Percentiles rank a stretch among this genome's conserved stretches.
Evolutionary conservation across 2,888 invertebrate genomes (phyloP).

Genomic region (Bhutanitis thaidina): DNA sequence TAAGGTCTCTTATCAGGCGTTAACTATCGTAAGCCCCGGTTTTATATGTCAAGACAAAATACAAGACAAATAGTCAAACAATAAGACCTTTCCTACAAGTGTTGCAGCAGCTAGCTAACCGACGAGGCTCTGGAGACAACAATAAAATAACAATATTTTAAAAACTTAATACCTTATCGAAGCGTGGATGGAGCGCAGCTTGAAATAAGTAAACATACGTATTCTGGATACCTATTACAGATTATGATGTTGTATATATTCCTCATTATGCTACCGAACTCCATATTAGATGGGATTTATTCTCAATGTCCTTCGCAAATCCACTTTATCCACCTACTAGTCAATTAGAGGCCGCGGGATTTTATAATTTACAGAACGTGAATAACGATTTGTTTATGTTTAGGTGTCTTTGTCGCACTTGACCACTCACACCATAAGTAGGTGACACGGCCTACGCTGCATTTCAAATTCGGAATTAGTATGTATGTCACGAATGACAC

Average conservation of each 20-base stretch:
- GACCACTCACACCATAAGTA: constrained; percentile 34
- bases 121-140: too few species aligned
- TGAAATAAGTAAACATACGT: constrained; percentile 36
- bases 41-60: too few species aligned
- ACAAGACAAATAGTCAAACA: too few species aligned
- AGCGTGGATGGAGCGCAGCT: too few species aligned
- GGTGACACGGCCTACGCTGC: constrained; percentile 42
- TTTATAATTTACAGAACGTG: constrained; percentile 38
- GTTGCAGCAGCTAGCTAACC: too few species aligned
- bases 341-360: constrained; percentile 36
- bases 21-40: too few species aligned
- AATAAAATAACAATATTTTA: too few species aligned
- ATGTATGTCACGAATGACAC: constrained; percentile 38
- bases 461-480: constrained; percentile 39
- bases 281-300: constrained; percentile 14
- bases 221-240: constrained; percentile 47
- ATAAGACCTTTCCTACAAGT: too few species aligned
- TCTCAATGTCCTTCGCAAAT: constrained; percentile 37
- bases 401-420: constrained; percentile 38
- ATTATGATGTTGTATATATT: not conserved
- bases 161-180: too few species aligned
- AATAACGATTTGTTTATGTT: constrained; percentile 51
- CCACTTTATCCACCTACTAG: constrained; percentile 38
- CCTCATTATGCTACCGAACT: not conserved
- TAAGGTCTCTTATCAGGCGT: too few species aligned